Base-by-base conservation (phyloP, 2,888 invertebrate genomes). In the Synanthedon formicaeformis region DNA sequence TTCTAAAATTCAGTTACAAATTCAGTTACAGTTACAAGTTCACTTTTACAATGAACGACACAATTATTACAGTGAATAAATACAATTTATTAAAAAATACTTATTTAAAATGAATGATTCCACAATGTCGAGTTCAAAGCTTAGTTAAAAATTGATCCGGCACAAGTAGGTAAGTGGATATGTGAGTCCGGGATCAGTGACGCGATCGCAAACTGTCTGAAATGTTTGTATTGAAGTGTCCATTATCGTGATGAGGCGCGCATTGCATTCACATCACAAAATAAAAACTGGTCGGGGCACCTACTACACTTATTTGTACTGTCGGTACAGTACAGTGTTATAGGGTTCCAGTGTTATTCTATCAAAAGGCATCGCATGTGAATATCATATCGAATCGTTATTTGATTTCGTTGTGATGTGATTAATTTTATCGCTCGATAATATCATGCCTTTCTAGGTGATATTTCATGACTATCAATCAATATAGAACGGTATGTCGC, bases 231-330 rank as follows among this genome's bases (percentile, higher is more conserved):
- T 72, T 73, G 71, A 69, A 74, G 64, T 66, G 68, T 73, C 78
- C 79, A 81, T 79, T 81, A 79, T 72, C 69, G 56, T 76, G 77
- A 81, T 78, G 77, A 79, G 75, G 61, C 66, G 67, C 23, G 34
- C 68, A 16, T 51, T 41, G 62, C 62, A 65, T 65, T 65, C 68
- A 62, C 55, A 58, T 60, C 5, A 67, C 63, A 63, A 61, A 63
- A 66, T 65, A 66, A 65, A 67, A 62, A 65, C 45, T 64, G 59
- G 60, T 59, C 54, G 54, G 48, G 52, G 53, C 45, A 45, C 34
- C 34, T 10, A 34, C 34, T 34, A 34, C 34, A 34, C 1, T 34
- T 34, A 34, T 10, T 8, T 8, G 34, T 34, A 34, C 34, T 45
- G 45, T 16, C 16, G 16, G 16, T 45, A 45, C 13, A 4, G n/a